Percentiles rank a stretch among this genome's conserved stretches.
phyloP scores from a whole-genome alignment of 2,888 invertebrate genomes.

The Nephrotoma flavescens region DNA sequence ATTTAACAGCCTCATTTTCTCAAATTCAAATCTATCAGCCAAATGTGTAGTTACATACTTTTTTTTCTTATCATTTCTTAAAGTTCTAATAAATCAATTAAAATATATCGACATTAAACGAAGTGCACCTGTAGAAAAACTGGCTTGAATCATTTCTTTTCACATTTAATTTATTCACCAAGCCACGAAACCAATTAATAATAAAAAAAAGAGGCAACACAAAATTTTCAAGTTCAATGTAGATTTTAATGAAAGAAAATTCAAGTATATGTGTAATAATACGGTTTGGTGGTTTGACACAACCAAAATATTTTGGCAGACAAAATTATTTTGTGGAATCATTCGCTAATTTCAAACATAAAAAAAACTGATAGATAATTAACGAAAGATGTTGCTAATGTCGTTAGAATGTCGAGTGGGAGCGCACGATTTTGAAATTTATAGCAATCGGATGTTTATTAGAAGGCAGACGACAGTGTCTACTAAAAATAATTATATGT shows the following conservation, averaged over 20 bases:
- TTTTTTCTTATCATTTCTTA: too few species aligned
- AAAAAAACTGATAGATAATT: background rate
- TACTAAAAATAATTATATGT: background rate
- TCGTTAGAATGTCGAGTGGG: background rate
- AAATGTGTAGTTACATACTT: too few species aligned
- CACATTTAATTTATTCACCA: background rate
- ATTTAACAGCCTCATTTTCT: too few species aligned
- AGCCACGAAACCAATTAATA: background rate
- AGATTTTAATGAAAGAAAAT: background rate
- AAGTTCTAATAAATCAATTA: too few species aligned
- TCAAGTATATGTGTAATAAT: background rate
- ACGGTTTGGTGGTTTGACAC: background rate
- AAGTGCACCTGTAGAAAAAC: too few species aligned
- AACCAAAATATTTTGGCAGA: background rate
- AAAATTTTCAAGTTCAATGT: background rate
- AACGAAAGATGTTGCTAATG: background rate
- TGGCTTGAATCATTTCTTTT: background rate
- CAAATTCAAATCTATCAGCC: too few species aligned
- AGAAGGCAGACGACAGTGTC: background rate
- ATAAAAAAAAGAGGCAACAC: background rate
- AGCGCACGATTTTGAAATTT: background rate
- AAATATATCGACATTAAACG: too few species aligned
- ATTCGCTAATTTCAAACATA: background rate
- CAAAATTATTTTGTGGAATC: background rate
- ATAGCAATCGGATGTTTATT: background rate